Evolutionary conservation across 2,888 invertebrate species (phyloP).

Genomic region (Mamestra brassicae): DNA sequence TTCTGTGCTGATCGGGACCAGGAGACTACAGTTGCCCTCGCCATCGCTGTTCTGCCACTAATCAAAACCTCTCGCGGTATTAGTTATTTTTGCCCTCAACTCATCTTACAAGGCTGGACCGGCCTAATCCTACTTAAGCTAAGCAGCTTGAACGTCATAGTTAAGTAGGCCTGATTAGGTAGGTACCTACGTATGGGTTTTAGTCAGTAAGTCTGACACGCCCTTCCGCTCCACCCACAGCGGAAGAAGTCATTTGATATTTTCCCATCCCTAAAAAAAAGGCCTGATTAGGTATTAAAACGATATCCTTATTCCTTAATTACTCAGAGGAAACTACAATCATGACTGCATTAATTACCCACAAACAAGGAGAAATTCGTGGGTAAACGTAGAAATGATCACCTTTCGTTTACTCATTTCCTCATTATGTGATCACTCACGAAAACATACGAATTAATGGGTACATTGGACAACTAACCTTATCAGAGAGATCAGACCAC

Average conservation of each 20-base stretch:
- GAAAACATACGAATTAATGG: no score
- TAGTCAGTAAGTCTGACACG: no score
- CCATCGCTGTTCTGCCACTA: neutral
- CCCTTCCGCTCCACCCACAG: no score
- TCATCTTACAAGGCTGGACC: neutral
- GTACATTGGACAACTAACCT: no score
- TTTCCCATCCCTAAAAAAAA: neutral
- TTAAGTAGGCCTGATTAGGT: neutral
- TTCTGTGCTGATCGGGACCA: neutral
- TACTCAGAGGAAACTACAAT: constrained; percentile 16
- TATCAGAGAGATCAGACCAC: no score
- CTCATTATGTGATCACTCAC: neutral
- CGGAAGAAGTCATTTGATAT: no score
- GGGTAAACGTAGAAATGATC: neutral
- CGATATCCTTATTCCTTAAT: constrained; percentile 10
- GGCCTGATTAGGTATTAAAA: neutral
- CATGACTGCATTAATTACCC: constrained; percentile 7
- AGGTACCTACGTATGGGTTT: neutral
- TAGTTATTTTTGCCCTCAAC: neutral
- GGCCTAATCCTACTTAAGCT: neutral
- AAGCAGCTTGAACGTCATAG: neutral
- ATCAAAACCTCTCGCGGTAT: neutral
- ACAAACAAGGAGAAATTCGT: neutral
- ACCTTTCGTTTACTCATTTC: neutral
- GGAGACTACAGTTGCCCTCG: no score